A percentile compares a stretch with the other conserved stretches of the same genome.
Evolutionary conservation across 2,113 vertebrate species (phyloP).

Genomic region (Paracanthobrama guichenoti): DNA sequence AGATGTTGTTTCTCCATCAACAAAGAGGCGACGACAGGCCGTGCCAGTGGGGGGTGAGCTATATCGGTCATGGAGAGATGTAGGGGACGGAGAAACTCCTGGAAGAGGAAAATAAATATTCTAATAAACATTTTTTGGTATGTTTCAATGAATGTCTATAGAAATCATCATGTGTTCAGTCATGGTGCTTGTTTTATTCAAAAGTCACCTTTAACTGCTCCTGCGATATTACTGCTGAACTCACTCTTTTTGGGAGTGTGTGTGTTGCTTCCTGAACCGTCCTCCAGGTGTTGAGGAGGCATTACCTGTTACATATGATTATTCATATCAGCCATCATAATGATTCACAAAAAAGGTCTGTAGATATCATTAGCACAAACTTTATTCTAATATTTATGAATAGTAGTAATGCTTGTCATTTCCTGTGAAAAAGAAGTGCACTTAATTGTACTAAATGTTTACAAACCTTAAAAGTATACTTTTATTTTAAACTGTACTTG

Average conservation of each 20-base stretch:
- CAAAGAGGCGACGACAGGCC: conserved; percentile 91
- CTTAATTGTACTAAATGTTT: no score
- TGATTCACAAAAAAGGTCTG: no score
- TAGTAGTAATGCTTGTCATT: no score
- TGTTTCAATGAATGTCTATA: neutral
- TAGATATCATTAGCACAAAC: no score
- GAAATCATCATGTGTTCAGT: neutral
- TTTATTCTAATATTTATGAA: no score
- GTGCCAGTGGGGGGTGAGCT: conserved; percentile 92
- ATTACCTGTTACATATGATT: conserved; percentile 78
- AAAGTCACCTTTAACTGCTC: conserved; percentile 61
- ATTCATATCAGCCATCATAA: neutral
- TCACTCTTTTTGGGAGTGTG: conserved; percentile 62
- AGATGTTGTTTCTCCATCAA: conserved; percentile 70
- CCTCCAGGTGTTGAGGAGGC: conserved; percentile 87
- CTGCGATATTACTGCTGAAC: conserved; percentile 70
- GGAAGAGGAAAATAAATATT: conserved; percentile 14
- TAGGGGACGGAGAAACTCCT: conserved; percentile 82
- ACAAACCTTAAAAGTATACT: no score
- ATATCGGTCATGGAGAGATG: conserved; percentile 91
- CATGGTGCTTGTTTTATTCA: neutral
- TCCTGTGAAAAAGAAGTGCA: no score
- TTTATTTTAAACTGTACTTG: no score
- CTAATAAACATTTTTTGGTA: neutral
- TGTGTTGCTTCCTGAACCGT: conserved; percentile 52